phyloP scores from a whole-genome alignment of 1,140 invertebrate species.

The Brachionus asplanchnoidis region DNA sequence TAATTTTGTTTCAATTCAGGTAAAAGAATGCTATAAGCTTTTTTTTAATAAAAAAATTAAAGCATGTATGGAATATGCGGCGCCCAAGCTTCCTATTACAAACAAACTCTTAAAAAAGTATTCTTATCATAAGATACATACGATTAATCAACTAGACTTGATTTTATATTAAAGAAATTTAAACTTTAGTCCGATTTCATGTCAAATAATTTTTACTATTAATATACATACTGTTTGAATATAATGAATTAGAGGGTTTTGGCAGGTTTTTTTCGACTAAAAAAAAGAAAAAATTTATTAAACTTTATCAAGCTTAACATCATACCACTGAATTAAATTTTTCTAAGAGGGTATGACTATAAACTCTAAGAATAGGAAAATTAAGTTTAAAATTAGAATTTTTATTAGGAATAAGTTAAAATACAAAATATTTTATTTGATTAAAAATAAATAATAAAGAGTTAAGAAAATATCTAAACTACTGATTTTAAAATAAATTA shows the following conservation, averaged over 20 bases:
- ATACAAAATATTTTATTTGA: not conserved
- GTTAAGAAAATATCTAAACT: not conserved
- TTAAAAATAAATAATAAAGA: not conserved
- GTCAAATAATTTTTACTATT: not conserved
- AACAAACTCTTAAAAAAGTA: not conserved
- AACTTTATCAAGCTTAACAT: not conserved
- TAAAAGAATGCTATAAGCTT: not conserved
- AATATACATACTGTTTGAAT: slow-evolving; percentile 33
- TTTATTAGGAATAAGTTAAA: not conserved
- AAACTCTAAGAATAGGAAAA: not conserved
- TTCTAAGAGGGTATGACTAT: not conserved
- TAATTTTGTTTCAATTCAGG: not conserved
- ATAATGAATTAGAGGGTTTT: slow-evolving; percentile 6
- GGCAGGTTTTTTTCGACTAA: not conserved
- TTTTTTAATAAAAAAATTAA: not conserved
- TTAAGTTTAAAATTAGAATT: not conserved
- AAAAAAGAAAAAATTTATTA: not conserved
- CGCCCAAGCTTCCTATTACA: not conserved
- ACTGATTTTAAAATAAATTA: not conserved
- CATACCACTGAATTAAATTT: not conserved
- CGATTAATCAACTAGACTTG: not conserved
- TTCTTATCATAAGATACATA: not conserved
- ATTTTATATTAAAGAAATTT: not conserved
- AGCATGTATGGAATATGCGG: not conserved
- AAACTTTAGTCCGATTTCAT: not conserved